phyloP scores from a whole-genome alignment of 2,113 vertebrate species.

The Phyllostomus hastatus region DNA sequence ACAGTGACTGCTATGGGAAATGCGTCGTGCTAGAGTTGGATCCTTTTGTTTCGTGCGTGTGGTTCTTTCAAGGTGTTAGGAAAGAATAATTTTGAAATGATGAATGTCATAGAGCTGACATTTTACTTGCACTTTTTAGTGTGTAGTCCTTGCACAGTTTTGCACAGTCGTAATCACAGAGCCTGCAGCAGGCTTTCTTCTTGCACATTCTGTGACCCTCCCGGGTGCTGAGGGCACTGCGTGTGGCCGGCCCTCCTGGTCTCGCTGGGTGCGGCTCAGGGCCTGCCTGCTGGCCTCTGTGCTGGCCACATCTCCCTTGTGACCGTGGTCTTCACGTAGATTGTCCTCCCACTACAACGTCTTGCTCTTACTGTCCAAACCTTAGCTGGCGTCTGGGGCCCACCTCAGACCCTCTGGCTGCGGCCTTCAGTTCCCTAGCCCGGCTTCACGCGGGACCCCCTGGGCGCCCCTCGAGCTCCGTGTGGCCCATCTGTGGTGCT shows the following conservation, averaged over 20 bases:
- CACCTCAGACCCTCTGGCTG: not conserved
- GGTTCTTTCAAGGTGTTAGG: not conserved
- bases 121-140: not conserved
- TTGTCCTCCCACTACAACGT: not conserved
- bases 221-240: not conserved
- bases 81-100: not conserved
- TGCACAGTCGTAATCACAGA: not conserved
- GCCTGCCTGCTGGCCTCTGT: accelerated
- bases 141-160: not conserved
- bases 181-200: not conserved
- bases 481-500: too few species aligned
- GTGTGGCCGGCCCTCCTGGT: not conserved
- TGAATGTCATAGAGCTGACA: not conserved
- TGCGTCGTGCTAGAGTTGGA: not conserved
- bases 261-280: not conserved
- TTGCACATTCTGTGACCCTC: not conserved
- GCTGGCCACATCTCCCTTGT: not conserved
- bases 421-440: not conserved
- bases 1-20: not conserved
- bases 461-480: too few species aligned
- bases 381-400: too few species aligned
- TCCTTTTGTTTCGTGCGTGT: not conserved
- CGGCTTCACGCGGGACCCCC: not conserved
- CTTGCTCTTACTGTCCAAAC: not conserved
- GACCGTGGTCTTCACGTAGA: not conserved